Base-by-base conservation (phyloP, 2,797 vertebrate genomes). In the Aulostomus chinensis region DNA sequence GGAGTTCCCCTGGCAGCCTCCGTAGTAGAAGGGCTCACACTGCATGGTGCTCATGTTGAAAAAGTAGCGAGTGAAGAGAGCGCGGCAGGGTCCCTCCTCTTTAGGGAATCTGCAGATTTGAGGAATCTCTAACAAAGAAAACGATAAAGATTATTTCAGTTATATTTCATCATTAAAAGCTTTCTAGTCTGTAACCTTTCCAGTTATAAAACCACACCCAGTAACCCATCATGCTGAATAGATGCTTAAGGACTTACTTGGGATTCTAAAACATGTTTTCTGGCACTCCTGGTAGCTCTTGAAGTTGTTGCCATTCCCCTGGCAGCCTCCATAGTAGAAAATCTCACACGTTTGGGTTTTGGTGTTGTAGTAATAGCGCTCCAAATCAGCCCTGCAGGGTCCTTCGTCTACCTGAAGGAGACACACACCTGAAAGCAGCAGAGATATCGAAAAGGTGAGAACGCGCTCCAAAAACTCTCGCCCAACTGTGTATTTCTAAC, bases 301-400 rank as follows among this genome's bases (percentile, higher is more conserved):
- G 66, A 97, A 99, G 71, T 94, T 97, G 80, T 98, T 99, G 73
- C 64, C 82, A 31, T 96, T 98, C 11, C 95, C 96, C 12, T 65
- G 43, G 77, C 96, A 98, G 4, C 94, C 96, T 1, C 96, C 94
- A 9, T 92, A 97, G 26, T 25, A 53, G 84, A 98, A 97, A 4
- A 62, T 10, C 61, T 89, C 86, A 67, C 96, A 99, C 25, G 74
- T 89, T 70, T 98, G 96, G 0, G 85, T 91, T 64, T 92, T 55
- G 7, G 92, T 90, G 70, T 96, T 91, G 65, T 99, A 98, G 85
- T 91, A 91, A 70, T 86, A 97, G 7, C 93, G 91, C 57, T 73
- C 64, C 1, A 91, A 30, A 0, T 72, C 4, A 1, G 24, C 93
- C 11, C 76, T 85, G 71, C 96, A 98, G 0, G 90, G 89, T 5